Base-by-base conservation (phyloP, 2,888 invertebrate species). In the Limnephilus rhombicus region DNA sequence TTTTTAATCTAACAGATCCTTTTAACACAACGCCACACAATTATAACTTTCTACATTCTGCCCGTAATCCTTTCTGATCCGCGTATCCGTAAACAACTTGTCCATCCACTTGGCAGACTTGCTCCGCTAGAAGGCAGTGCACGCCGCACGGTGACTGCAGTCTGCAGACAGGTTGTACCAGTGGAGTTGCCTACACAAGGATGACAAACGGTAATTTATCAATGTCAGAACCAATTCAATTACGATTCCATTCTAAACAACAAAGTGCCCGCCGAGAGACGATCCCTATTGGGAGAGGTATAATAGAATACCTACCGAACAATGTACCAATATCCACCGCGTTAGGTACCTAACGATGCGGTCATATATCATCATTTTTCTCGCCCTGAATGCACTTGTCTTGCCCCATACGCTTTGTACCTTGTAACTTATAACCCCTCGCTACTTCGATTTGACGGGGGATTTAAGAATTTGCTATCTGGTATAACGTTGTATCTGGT, bases 151-250 rank as follows among this genome's bases (percentile, higher is more conserved):
- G 81, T 68, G 37, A 34, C 86, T 85, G 31, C 82, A 49, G 82
- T 68, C 86, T 85, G 31, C 82, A 53, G 82, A 45, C 92, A 92
- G 80, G 53, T 37, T 45, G 45, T 18, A 37, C 53, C 85, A 37
- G 80, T 90, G 83, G 85, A 83, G 92, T 92, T 92, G 91, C 92
- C 92, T 90, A 90, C 85, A 31, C 85, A 88, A 93, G 92, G 92
- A 93, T 93, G 93, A 93, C 93, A 93, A 93, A 93, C 89, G 93
- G 91, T 93, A 93, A 93, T 93, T 92, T 93, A 92, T 93, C 93
- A 93, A 93, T 80, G 93, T 93, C 93, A 93, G 91, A 91, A 92
- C 91, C 93, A 92, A 93, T 93, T 93, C 92, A 93, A 93, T 93
- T 93, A 93, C 93, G 91, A 93, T 93, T 92, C 92, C 91, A 91